Conservation (phyloP, 2,797 vertebrate species). For the Pipistrellus pipistrellus region DNA sequence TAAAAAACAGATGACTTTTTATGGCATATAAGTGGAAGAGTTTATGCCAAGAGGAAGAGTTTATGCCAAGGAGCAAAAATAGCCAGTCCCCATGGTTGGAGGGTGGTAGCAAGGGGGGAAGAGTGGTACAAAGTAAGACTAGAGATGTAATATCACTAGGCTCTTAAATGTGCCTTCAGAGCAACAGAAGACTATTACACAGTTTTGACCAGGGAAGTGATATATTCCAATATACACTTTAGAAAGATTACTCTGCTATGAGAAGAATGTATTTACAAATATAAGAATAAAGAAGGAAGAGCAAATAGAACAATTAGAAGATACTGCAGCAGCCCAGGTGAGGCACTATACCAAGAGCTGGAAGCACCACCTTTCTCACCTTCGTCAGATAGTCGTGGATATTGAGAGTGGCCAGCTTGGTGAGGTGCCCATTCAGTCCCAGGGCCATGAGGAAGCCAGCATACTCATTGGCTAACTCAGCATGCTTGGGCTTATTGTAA, state of each 20-base stretch:
- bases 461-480: slow-evolving; percentile 97
- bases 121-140: not conserved
- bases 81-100: no score
- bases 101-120: not conserved
- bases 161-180: not conserved
- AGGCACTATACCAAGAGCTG: not conserved
- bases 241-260: not conserved
- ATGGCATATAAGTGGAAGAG: not conserved
- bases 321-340: not conserved
- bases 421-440: slow-evolving; percentile 97
- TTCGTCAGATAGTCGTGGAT: slow-evolving; percentile 98
- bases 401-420: slow-evolving; percentile 97
- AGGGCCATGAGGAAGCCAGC: slow-evolving; percentile 99
- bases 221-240: not conserved
- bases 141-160: not conserved
- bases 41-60: not conserved
- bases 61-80: not conserved
- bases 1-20: not conserved
- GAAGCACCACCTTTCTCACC: slow-evolving; percentile 88
- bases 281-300: not conserved
- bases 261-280: not conserved
- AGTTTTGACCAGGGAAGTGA: not conserved
- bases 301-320: not conserved
- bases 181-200: not conserved
- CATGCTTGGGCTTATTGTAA: slow-evolving; percentile 98